Evolutionary conservation across 2,888 invertebrate genomes (phyloP).

Genomic region (Aquatica leii): DNA sequence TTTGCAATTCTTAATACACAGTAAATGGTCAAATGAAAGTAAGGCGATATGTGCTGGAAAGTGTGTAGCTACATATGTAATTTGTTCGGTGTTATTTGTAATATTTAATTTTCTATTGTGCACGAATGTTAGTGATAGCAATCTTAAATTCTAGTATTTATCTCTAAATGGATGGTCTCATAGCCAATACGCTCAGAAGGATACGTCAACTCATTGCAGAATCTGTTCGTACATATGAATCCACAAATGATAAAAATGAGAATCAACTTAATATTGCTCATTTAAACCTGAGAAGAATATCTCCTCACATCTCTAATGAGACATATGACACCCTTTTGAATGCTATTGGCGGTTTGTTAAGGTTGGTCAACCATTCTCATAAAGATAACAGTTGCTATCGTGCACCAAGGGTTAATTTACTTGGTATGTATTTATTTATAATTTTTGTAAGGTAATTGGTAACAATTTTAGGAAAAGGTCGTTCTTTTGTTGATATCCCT

Average conservation of each 20-base stretch:
- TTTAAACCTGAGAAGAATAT: constrained; percentile 3
- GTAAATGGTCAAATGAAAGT: no score
- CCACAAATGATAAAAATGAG: not conserved
- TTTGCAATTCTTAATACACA: not conserved
- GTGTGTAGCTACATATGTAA: not conserved
- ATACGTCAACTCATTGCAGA: not conserved
- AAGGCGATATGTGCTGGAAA: not conserved
- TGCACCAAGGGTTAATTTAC: constrained; percentile 6
- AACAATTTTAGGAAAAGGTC: constrained; percentile 15
- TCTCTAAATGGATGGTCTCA: not conserved
- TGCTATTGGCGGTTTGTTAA: not conserved
- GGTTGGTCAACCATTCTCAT: not conserved
- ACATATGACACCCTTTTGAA: constrained; percentile 5
- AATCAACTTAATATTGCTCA: not conserved
- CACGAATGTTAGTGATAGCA: not conserved
- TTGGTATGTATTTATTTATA: not conserved
- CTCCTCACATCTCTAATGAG: not conserved
- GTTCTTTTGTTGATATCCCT: not conserved
- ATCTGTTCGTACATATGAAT: constrained; percentile 6
- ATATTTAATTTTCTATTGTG: not conserved
- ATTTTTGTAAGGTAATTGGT: not conserved
- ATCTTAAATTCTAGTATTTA: not conserved
- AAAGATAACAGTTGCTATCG: not conserved
- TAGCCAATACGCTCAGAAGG: not conserved
- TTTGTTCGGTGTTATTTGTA: not conserved